phyloP scores from a whole-genome alignment of 2,113 vertebrate genomes.

The Pituophis catenifer region DNA sequence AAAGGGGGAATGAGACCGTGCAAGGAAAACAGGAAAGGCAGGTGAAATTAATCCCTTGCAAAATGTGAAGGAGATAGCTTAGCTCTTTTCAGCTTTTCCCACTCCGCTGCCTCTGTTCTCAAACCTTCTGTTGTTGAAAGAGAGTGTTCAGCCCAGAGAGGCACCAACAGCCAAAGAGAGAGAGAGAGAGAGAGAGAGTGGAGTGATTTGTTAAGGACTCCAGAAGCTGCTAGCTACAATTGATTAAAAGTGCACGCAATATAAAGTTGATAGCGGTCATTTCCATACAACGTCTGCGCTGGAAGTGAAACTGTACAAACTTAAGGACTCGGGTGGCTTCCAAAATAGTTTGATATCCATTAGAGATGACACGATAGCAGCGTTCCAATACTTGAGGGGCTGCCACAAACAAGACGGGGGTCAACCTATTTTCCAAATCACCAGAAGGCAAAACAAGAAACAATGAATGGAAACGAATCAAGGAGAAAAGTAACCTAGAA shows the following conservation, averaged over 20 bases:
- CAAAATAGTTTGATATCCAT: not conserved
- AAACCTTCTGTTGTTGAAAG: constrained; percentile 40
- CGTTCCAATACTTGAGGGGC: not conserved
- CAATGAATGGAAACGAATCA: not conserved
- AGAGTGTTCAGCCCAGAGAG: constrained; percentile 22
- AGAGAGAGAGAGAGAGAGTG: constrained; percentile 8
- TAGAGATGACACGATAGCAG: not conserved
- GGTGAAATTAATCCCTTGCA: constrained; percentile 58
- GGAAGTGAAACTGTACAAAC: not conserved
- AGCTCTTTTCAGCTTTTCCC: constrained; percentile 48
- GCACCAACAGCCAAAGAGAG: constrained; percentile 24
- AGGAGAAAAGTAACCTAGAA: not conserved
- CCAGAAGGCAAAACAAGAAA: not conserved
- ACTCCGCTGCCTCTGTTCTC: constrained; percentile 36
- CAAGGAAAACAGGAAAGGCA: constrained; percentile 36
- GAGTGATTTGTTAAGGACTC: constrained; percentile 38
- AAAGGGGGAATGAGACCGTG: constrained; percentile 1
- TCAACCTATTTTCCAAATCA: not conserved
- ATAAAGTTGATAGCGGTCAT: not conserved
- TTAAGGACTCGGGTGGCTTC: not conserved
- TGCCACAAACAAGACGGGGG: not conserved
- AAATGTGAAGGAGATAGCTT: constrained; percentile 15
- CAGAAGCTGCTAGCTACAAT: constrained; percentile 21
- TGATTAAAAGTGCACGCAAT: not conserved
- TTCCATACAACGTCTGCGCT: not conserved